Conservation (phyloP, 2,888 invertebrate species). For the Melieria picta region DNA sequence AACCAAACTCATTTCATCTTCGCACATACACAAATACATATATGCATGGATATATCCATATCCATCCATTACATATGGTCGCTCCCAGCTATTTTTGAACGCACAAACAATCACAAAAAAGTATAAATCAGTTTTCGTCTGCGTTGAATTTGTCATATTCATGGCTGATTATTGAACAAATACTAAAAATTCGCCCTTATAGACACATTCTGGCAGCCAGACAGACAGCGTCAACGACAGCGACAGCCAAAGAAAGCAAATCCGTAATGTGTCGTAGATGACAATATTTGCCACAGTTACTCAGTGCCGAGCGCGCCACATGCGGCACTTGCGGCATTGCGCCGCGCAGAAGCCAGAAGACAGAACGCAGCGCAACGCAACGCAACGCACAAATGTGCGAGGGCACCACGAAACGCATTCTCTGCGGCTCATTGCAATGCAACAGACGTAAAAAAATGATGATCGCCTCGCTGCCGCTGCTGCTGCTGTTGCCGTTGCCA, state of each 20-base stretch:
- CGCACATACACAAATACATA: neutral
- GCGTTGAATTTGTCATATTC: constrained; percentile 29
- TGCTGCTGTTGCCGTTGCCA: constrained; percentile 10
- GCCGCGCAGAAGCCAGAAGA: neutral
- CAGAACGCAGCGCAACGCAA: neutral
- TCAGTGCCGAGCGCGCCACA: constrained; percentile 5
- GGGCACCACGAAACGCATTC: constrained; percentile 14
- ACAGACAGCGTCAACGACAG: neutral
- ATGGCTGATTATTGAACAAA: constrained; percentile 32
- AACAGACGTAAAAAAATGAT: constrained; percentile 62
- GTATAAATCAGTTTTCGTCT: constrained; percentile 14
- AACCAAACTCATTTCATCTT: too few species aligned
- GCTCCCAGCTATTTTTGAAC: constrained; percentile 18
- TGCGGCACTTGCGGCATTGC: neutral
- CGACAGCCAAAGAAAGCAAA: constrained; percentile 24
- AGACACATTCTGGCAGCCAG: constrained; percentile 17
- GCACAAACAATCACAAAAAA: constrained; percentile 9
- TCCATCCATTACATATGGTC: neutral
- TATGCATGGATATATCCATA: neutral
- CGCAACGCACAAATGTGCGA: too few species aligned
- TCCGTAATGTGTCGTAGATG: constrained; percentile 31
- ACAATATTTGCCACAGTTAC: constrained; percentile 30
- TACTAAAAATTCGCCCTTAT: constrained; percentile 8
- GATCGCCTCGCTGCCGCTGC: constrained; percentile 34
- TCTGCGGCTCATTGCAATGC: constrained; percentile 65